Percentiles rank a stretch among this genome's conserved stretches.
phyloP scores from a whole-genome alignment of 2,113 vertebrate genomes.

The Oncorhynchus keta region DNA sequence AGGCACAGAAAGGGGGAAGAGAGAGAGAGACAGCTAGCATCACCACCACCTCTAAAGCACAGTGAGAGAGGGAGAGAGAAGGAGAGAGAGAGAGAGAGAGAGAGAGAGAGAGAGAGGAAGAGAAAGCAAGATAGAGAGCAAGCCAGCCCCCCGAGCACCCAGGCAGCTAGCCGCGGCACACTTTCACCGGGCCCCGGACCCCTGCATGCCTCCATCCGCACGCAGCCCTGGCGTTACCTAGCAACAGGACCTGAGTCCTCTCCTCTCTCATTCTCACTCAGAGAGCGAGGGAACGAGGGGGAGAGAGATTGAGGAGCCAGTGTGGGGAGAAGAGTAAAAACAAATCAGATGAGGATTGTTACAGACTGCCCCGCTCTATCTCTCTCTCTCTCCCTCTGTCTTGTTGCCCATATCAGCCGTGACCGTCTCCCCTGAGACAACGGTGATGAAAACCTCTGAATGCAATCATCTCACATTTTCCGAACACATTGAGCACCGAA shows the following conservation, averaged over 20 bases:
- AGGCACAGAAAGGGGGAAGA: background rate
- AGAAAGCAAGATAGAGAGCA: too few relatives aligned
- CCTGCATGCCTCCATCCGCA: constrained; percentile 53
- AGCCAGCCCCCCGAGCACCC: background rate
- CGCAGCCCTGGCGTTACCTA: constrained; percentile 75
- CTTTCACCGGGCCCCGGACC: constrained; percentile 40
- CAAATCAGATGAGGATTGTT: constrained; percentile 75
- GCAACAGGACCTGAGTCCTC: constrained; percentile 75
- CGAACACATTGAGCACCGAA: constrained; percentile 33
- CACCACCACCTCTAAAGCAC: too few relatives aligned
- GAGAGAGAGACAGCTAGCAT: background rate
- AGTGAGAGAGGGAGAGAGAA: background rate
- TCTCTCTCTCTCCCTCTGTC: constrained; percentile 9
- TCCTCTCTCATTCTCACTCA: constrained; percentile 15
- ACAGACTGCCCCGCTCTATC: constrained; percentile 36
- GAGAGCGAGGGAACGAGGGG: constrained; percentile 6
- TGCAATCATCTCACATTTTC: constrained; percentile 53
- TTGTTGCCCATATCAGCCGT: constrained; percentile 2
- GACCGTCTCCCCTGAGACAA: constrained; percentile 43
- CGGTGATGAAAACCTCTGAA: constrained; percentile 50
- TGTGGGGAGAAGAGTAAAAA: constrained; percentile 64
- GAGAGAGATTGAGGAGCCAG: constrained; percentile 2
- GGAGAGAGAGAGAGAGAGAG: background rate
- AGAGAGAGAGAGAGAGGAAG: background rate
- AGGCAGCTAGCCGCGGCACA: constrained; percentile 35